Percentiles rank a stretch among this genome's conserved stretches.
Evolutionary conservation across 2,888 invertebrate species (phyloP).

Genomic region (Aspidiotus rigidus): DNA sequence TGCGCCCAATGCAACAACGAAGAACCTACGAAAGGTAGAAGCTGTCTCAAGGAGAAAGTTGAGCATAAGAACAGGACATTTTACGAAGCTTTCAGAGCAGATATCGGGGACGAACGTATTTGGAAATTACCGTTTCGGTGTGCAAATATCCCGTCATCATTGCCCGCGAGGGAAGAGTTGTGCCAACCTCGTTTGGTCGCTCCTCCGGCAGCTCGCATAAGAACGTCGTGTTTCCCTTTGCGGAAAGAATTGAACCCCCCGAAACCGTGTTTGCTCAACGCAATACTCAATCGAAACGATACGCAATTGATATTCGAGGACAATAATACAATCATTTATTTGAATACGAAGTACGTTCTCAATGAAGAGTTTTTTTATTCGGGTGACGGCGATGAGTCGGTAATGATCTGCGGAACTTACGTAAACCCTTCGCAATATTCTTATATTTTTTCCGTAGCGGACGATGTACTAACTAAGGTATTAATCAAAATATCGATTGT

Average conservation of each 20-base stretch:
- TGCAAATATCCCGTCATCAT: too few relatives aligned
- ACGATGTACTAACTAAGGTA: constrained; percentile 7
- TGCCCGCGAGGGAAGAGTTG: too few relatives aligned
- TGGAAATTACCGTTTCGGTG: not conserved
- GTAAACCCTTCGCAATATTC: not conserved
- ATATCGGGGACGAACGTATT: not conserved
- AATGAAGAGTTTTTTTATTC: not conserved
- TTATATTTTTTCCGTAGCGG: not conserved
- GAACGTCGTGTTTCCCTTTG: too few relatives aligned
- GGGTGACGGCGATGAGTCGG: not conserved
- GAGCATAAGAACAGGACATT: too few relatives aligned
- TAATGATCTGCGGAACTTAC: constrained; percentile 13
- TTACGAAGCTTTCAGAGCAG: too few relatives aligned
- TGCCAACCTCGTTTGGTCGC: too few relatives aligned
- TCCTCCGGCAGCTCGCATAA: too few relatives aligned
- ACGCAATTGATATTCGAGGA: too few relatives aligned
- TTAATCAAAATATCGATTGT: constrained; percentile 42
- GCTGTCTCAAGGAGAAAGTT: too few relatives aligned
- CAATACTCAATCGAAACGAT: not conserved
- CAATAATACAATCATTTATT: constrained; percentile 8
- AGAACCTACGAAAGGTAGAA: too few relatives aligned
- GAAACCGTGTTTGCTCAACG: not conserved
- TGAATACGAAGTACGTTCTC: not conserved
- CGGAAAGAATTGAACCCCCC: too few relatives aligned
- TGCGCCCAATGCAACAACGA: not conserved